phyloP scores from a whole-genome alignment of 2,113 vertebrate genomes.

The Pontoporia blainvillei region DNA sequence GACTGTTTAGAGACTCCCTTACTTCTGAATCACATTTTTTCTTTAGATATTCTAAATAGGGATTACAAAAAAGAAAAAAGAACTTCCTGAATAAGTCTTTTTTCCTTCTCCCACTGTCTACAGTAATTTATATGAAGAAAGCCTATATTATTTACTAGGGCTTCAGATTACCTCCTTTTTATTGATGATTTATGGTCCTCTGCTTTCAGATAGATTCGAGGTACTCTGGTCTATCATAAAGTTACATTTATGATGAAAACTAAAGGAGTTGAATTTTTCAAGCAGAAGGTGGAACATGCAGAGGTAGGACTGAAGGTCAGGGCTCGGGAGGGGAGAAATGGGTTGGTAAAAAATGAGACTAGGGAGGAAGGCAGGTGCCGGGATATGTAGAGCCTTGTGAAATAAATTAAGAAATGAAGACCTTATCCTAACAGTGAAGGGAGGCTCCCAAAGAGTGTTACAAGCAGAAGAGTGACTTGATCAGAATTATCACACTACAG shows the following conservation, averaged over 20 bases:
- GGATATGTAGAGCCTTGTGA: background rate
- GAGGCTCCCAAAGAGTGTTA: background rate
- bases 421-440: background rate
- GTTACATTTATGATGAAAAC: background rate
- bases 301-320: background rate
- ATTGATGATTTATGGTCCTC: background rate
- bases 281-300: background rate
- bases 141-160: background rate
- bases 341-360: background rate
- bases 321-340: background rate
- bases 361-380: background rate
- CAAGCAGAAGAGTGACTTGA: background rate
- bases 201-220: background rate
- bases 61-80: background rate
- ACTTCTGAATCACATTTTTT: background rate
- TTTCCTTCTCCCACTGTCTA: background rate
- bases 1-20: background rate
- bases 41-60: background rate
- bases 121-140: background rate
- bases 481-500: background rate
- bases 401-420: background rate
- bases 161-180: conserved; percentile 29
- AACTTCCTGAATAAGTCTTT: background rate
- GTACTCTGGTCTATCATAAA: background rate
- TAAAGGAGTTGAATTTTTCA: background rate